These are phyloP conservation scores for Cyanoramphus novaezelandiae DNA, from an alignment of 2,113 vertebrate species.

Conservation along the genomic window DNA sequence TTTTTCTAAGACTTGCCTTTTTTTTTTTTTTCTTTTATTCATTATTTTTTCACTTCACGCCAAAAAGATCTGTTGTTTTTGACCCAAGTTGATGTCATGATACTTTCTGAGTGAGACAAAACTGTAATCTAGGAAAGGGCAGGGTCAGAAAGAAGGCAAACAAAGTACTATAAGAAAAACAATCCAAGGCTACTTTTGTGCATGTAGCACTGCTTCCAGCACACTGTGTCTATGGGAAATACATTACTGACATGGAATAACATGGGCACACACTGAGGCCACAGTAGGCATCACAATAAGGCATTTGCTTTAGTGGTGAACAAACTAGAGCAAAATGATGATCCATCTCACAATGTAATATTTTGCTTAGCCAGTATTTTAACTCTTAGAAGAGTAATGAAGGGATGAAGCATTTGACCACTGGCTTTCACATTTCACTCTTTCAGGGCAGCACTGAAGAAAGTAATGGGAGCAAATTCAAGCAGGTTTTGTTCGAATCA, in stretches of 20 bases:
- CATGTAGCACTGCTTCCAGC: background rate
- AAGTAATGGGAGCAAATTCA: rapidly evolving
- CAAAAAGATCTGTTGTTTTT: background rate
- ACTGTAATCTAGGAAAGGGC: background rate
- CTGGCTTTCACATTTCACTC: background rate
- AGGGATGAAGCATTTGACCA: background rate
- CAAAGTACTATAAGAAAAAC: background rate
- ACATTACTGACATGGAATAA: background rate
- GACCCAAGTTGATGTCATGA: background rate
- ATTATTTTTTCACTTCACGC: background rate
- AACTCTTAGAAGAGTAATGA: background rate
- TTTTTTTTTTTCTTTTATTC: background rate
- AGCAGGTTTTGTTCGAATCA: background rate
- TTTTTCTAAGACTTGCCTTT: background rate
- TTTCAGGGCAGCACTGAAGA: background rate
- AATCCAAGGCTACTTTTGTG: background rate
- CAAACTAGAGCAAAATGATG: background rate
- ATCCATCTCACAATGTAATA: rapidly evolving
- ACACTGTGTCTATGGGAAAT: background rate
- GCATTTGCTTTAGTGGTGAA: background rate
- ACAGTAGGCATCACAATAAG: background rate
- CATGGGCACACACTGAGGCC: background rate
- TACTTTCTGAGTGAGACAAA: background rate
- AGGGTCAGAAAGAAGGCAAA: background rate
- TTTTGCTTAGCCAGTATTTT: background rate